Percentiles rank a stretch among this genome's conserved stretches.
These are phyloP conservation scores for Nebria brevicollis DNA, from an alignment of 2,888 invertebrate species.

Conservation along the genomic window DNA sequence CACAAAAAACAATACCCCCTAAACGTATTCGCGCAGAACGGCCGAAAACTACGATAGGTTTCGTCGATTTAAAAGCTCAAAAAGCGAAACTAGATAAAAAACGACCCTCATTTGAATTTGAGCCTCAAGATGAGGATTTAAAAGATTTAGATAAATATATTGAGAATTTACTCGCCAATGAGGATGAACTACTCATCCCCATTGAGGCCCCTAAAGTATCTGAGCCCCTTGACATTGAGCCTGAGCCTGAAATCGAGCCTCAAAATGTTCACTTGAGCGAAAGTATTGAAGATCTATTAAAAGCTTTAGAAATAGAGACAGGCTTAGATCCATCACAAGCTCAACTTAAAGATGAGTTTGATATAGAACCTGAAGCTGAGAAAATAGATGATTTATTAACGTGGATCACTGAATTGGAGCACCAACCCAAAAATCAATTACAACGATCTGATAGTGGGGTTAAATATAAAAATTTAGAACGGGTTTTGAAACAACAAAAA, in stretches of 20 bases:
- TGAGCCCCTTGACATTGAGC: constrained; percentile 47
- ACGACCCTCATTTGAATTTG: constrained; percentile 59
- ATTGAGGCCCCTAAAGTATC: constrained; percentile 55
- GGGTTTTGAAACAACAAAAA: constrained; percentile 58
- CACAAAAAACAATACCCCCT: constrained; percentile 50
- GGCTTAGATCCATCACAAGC: constrained; percentile 37
- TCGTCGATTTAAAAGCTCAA: constrained; percentile 30
- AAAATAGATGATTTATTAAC: constrained; percentile 61
- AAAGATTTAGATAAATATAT: constrained; percentile 61
- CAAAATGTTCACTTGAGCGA: constrained; percentile 56
- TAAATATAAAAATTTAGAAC: constrained; percentile 61
- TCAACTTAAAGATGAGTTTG: constrained; percentile 21
- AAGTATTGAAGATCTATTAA: constrained; percentile 62
- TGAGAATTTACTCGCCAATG: constrained; percentile 59
- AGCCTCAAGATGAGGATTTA: constrained; percentile 60
- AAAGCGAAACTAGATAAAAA: constrained; percentile 46
- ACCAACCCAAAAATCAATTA: constrained; percentile 53
- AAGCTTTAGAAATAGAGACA: constrained; percentile 60
- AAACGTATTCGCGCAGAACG: constrained; percentile 56
- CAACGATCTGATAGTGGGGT: constrained; percentile 58
- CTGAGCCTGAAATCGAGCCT: constrained; percentile 50
- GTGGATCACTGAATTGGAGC: constrained; percentile 62
- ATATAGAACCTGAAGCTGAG: constrained; percentile 53
- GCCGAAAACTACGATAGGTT: constrained; percentile 53
- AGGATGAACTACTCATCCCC: constrained; percentile 61